Evolutionary conservation across 2,888 invertebrate genomes (phyloP).

Genomic region (Brachylomia viminalis): DNA sequence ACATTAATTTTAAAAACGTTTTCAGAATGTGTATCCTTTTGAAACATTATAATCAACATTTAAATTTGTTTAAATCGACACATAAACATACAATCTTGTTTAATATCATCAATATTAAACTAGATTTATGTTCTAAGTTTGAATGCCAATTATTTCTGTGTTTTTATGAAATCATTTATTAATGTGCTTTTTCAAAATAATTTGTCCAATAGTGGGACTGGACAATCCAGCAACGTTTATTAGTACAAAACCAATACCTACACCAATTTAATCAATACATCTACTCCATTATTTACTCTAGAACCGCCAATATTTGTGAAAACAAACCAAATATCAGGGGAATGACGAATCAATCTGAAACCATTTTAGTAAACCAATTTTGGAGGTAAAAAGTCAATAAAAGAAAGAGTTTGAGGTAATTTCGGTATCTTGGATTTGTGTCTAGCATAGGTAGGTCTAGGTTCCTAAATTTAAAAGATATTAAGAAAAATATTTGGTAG

Average conservation of each 20-base stretch:
- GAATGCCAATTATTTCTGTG: neutral
- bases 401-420: too few relatives aligned
- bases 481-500: neutral
- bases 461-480: too few relatives aligned
- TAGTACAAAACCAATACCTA: slow-evolving; percentile 8
- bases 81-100: too few relatives aligned
- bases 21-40: slow-evolving; percentile 23
- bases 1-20: slow-evolving; percentile 20
- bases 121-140: too few relatives aligned
- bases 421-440: too few relatives aligned
- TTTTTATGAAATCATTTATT: neutral
- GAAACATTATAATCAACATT: neutral
- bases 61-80: neutral
- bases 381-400: neutral
- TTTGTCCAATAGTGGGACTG: too few relatives aligned
- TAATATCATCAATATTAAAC: too few relatives aligned
- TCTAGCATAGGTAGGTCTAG: too few relatives aligned
- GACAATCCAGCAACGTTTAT: neutral
- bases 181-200: neutral
- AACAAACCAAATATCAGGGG: slow-evolving; percentile 44
- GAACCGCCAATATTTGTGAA: slow-evolving; percentile 41
- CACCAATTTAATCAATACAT: slow-evolving; percentile 27
- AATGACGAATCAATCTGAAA: slow-evolving; percentile 7
- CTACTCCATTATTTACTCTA: slow-evolving; percentile 27
- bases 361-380: neutral